Conservation (phyloP, 2,888 invertebrate species). For the Clusia tigrina region DNA sequence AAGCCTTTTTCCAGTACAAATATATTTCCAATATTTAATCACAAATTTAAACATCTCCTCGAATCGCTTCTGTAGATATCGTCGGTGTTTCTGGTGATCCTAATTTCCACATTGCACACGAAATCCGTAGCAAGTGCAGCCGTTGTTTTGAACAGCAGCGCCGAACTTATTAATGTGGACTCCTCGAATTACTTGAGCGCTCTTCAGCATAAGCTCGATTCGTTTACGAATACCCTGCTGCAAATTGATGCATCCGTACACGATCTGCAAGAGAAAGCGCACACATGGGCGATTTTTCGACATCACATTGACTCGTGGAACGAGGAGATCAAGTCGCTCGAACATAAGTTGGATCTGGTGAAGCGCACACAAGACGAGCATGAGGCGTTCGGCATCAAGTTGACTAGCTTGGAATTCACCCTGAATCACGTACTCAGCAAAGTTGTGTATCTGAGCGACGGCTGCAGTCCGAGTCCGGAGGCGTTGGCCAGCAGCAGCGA, state of each 20-base stretch:
- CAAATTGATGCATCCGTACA: conserved; percentile 66
- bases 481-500: background rate
- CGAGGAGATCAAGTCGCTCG: conserved; percentile 66
- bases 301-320: conserved; percentile 68
- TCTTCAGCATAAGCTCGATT: conserved; percentile 64
- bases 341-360: conserved; percentile 66
- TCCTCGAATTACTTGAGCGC: conserved; percentile 29
- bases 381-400: conserved; percentile 45
- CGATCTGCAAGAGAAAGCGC: conserved; percentile 65
- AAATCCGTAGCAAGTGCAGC: conserved; percentile 17
- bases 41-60: background rate
- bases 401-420: conserved; percentile 62
- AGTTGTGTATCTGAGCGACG: conserved; percentile 57
- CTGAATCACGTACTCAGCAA: conserved; percentile 62
- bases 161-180: too few species aligned
- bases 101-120: conserved; percentile 31
- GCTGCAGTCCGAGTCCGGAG: conserved; percentile 18
- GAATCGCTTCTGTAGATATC: conserved; percentile 38
- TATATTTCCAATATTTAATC: background rate
- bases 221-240: conserved; percentile 46
- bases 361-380: conserved; percentile 58
- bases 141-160: background rate
- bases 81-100: conserved; percentile 32
- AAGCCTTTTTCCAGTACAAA: background rate
- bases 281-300: conserved; percentile 68